phyloP scores from a whole-genome alignment of 2,113 vertebrate species.

The Apeltes quadracus region DNA sequence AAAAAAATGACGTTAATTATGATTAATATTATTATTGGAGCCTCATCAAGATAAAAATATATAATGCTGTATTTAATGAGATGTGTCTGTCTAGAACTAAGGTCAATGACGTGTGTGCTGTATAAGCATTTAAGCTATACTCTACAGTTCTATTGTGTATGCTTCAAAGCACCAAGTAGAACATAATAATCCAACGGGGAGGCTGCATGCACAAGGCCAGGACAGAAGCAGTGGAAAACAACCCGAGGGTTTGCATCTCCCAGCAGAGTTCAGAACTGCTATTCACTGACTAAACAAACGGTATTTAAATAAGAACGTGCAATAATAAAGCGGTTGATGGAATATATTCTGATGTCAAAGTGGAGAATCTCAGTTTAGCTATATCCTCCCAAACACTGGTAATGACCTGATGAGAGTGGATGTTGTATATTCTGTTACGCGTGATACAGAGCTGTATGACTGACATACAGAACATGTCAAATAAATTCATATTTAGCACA shows the following conservation, averaged over 20 bases:
- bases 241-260: conserved; percentile 42
- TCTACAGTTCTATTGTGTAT: conserved; percentile 21
- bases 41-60: conserved; percentile 19
- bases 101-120: background rate
- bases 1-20: no score
- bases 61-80: conserved; percentile 19
- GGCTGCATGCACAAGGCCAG: conserved; percentile 33
- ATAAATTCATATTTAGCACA: background rate
- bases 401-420: background rate
- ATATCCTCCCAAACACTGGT: background rate
- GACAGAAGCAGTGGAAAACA: conserved; percentile 33
- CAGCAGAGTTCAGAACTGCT: conserved; percentile 41
- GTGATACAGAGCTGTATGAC: background rate
- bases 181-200: conserved; percentile 36
- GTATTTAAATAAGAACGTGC: conserved; percentile 45
- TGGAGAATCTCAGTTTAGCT: conserved; percentile 8
- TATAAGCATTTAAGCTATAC: conserved; percentile 1
- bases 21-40: background rate
- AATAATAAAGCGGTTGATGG: conserved; percentile 32
- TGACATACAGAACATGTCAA: background rate
- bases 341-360: conserved; percentile 25
- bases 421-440: background rate
- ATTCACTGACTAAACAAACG: conserved; percentile 37
- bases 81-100: conserved; percentile 23
- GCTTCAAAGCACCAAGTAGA: conserved; percentile 24